phyloP scores from a whole-genome alignment of 2,888 invertebrate genomes.

The Hypolimnas misippus region DNA sequence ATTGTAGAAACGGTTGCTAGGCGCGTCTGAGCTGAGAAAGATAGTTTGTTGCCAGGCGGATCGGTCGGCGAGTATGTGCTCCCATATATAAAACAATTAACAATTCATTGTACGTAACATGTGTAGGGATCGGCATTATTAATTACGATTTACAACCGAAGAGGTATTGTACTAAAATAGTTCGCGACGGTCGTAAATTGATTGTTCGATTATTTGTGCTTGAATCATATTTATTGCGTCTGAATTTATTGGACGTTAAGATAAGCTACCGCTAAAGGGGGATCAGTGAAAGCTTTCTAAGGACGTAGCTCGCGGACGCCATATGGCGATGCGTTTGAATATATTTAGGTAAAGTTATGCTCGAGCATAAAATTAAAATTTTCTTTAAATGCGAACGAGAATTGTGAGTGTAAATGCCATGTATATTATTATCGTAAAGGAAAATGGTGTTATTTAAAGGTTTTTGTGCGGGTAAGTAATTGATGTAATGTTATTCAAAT shows the following conservation, averaged over 20 bases:
- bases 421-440: conserved; percentile 17
- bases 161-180: conserved; percentile 32
- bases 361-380: conserved; percentile 7
- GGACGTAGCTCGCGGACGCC: conserved; percentile 28
- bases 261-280: conserved; percentile 40
- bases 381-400: conserved; percentile 10
- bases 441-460: conserved; percentile 14
- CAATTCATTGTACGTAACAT: conserved; percentile 17
- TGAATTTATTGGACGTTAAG: conserved; percentile 46
- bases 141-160: conserved; percentile 30
- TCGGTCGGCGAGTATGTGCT: conserved; percentile 16
- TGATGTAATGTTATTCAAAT: conserved; percentile 19
- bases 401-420: neutral
- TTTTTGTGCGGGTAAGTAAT: conserved; percentile 8
- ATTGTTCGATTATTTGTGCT: conserved; percentile 34
- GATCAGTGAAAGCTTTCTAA: conserved; percentile 31
- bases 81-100: conserved; percentile 15
- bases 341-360: conserved; percentile 22
- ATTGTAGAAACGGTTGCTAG: conserved; percentile 43
- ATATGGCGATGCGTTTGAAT: conserved; percentile 35
- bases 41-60: conserved; percentile 32
- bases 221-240: conserved; percentile 43
- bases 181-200: conserved; percentile 36
- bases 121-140: conserved; percentile 28
- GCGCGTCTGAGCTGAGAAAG: conserved; percentile 30